These are phyloP conservation scores for Matsumyia berberina DNA, from an alignment of 2,888 invertebrate genomes.

Conservation along the genomic window DNA sequence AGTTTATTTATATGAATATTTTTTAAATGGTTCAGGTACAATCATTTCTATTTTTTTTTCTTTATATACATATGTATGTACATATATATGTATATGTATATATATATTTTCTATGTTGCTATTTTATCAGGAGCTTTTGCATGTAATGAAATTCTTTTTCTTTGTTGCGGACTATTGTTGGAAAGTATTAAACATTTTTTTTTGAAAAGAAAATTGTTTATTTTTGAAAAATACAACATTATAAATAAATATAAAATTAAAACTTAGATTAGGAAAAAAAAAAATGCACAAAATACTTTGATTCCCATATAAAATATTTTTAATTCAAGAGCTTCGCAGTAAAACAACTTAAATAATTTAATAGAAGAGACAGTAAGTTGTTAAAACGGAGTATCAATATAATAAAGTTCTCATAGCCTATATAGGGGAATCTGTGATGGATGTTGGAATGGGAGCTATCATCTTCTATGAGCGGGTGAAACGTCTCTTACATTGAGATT, in stretches of 20 bases:
- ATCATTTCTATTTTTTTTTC: constrained; percentile 73
- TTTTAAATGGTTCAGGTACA: constrained; percentile 75
- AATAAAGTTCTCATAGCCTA: no score
- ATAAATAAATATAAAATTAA: constrained; percentile 8
- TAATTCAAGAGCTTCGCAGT: no score
- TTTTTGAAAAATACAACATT: background rate
- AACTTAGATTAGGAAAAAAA: constrained; percentile 16
- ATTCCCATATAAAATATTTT: constrained; percentile 13
- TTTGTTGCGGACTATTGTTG: constrained; percentile 27
- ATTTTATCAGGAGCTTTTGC: constrained; percentile 67
- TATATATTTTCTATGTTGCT: constrained; percentile 67
- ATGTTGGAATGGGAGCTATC: no score
- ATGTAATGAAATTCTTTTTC: constrained; percentile 40
- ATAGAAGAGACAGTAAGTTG: no score
- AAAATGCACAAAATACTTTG: constrained; percentile 4
- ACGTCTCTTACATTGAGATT: no score
- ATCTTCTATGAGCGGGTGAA: no score
- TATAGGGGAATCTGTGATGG: no score
- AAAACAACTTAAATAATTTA: no score
- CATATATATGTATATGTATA: constrained; percentile 54
- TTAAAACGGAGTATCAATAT: no score
- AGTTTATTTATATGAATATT: constrained; percentile 71
- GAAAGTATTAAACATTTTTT: constrained; percentile 4
- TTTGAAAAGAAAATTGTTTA: constrained; percentile 7
- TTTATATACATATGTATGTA: constrained; percentile 36